Base-by-base conservation (phyloP, 2,797 vertebrate genomes). In the Emydoidea blandingii region DNA sequence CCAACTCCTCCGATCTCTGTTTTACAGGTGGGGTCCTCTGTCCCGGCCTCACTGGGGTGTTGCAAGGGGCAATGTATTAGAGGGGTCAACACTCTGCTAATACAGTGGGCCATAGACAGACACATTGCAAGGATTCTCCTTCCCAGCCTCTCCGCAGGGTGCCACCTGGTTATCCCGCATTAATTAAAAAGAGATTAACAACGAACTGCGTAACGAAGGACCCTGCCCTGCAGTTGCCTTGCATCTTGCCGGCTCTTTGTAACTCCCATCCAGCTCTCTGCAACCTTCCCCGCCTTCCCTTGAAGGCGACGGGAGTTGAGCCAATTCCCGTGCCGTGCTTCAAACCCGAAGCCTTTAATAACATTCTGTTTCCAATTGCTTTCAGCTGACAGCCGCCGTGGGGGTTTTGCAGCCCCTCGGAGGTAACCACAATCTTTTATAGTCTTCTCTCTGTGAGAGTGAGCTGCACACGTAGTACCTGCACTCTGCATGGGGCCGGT, bases 271-370 rank as follows among this genome's bases (percentile, higher is more conserved):
- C 34, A 29, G 10, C 25, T 50, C 37, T 47, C 37, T 12, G n/a
- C 72, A 44, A 21, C 2, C 4, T 8, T 23, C 68, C 37, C 68
- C 37, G 29, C 34, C 47, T 15, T 4, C 5, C 47, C 85, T n/a
- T 50, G 34, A 11, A 9, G 76, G 37, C 21, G 37, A 29, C 11
- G 0, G 4, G 25, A 52, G 25, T 19, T 11, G 2, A 1, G 16
- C 18, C 25, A 18, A 18, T 52, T 15, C 34, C 50, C 19, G 44
- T 21, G 49, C 4, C 62, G 2, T 1, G 29, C 11, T 65, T 79
- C 49, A 54, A 41, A 41, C 56, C 18, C 4, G 12, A 27, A 87
- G 85, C 47, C 27, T 50, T 62, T 31, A 37, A 21, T 29, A 41
- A 3, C 54, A 44, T 18, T 44, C 14, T n/a, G 29, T 29, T 72